Conservation (phyloP, 1,140 invertebrate genomes). For the Coptotermes formosanus region DNA sequence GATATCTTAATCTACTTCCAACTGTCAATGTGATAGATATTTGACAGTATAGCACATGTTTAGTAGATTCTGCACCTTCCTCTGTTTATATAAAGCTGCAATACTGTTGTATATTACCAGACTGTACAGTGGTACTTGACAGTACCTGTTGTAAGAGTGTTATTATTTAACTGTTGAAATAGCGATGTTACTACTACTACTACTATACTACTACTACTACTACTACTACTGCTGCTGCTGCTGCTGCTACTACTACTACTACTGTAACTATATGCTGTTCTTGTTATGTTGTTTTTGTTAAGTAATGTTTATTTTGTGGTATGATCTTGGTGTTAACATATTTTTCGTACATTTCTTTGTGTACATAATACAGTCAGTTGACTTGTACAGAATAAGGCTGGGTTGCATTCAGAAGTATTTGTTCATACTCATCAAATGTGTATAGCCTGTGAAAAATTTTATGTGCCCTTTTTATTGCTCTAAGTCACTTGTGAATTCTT, state of each 20-base stretch:
- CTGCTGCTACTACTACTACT: too few species aligned
- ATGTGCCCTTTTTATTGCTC: too few species aligned
- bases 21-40: background rate
- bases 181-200: background rate
- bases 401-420: too few species aligned
- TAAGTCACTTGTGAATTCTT: too few species aligned
- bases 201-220: too few species aligned
- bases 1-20: background rate
- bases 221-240: too few species aligned
- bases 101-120: slow-evolving; percentile 14
- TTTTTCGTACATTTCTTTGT: too few species aligned
- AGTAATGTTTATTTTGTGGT: background rate
- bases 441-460: too few species aligned
- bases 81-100: slow-evolving; percentile 15
- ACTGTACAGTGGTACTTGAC: slow-evolving; percentile 18
- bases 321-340: slow-evolving; percentile 7
- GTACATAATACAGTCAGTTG: too few species aligned
- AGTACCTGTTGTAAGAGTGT: slow-evolving; percentile 11
- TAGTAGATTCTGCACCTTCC: background rate
- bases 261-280: background rate
- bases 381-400: too few species aligned
- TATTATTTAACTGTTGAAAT: slow-evolving; percentile 18
- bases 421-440: too few species aligned
- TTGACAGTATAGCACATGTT: background rate
- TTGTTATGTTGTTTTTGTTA: slow-evolving; percentile 25